These are phyloP conservation scores for Aphelenchoides avenae DNA, from an alignment of 1,140 invertebrate genomes.

Conservation along the genomic window DNA sequence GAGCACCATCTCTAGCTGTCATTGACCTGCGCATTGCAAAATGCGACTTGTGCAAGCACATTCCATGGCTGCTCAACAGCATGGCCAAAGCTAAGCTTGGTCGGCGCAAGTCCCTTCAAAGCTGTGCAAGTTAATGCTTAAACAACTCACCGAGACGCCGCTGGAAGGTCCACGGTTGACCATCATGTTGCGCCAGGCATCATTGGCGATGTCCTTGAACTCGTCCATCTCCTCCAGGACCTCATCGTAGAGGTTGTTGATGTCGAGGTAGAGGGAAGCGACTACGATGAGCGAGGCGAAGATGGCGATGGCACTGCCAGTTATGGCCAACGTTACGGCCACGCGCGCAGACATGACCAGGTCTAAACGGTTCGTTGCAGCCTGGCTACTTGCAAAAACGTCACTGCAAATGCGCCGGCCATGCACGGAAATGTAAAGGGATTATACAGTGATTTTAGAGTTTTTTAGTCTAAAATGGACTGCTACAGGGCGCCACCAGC, in stretches of 20 bases:
- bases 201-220: constrained; percentile 25
- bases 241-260: constrained; percentile 22
- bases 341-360: constrained; percentile 17
- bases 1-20: no score
- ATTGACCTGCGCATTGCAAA: no score
- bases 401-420: no score
- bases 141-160: constrained; percentile 1
- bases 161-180: no score
- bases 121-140: constrained; percentile 23
- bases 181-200: constrained; percentile 24
- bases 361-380: no score
- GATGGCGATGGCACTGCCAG: constrained; percentile 22
- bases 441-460: no score
- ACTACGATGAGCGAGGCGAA: constrained; percentile 29
- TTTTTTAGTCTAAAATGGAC: no score
- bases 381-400: no score
- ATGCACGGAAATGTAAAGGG: no score
- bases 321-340: constrained; percentile 11
- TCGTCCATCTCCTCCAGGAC: constrained; percentile 23
- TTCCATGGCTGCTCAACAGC: constrained; percentile 21
- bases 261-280: constrained; percentile 24
- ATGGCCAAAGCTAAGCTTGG: constrained; percentile 22
- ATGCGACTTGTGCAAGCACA: no score
- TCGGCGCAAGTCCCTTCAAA: constrained; percentile 26
- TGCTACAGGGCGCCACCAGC: no score